Evolutionary conservation across 2,113 vertebrate species (phyloP).

Genomic region (Diadophis punctatus): DNA sequence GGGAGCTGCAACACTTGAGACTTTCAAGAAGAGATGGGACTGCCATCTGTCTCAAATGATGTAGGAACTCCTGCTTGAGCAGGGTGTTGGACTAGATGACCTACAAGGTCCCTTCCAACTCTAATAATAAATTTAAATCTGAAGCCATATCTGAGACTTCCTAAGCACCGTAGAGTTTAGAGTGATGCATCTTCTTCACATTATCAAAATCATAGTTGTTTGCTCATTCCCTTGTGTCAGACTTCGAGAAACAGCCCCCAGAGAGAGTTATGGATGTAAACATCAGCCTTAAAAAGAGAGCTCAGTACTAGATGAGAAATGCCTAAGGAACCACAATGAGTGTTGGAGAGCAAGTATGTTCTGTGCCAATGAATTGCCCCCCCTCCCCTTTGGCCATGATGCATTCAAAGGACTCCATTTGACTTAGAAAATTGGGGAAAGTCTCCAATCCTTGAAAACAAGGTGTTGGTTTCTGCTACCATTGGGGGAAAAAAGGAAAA

Average conservation of each 20-base stretch:
- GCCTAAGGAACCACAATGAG: neutral
- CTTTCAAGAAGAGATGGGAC: too few relatives aligned
- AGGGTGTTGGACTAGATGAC: too few relatives aligned
- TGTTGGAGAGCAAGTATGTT: neutral
- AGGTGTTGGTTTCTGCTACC: neutral
- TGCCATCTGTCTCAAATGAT: too few relatives aligned
- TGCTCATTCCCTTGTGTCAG: neutral
- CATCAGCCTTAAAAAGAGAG: neutral
- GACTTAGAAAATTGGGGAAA: neutral
- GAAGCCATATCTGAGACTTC: neutral
- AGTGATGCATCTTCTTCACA: neutral
- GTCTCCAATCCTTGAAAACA: neutral
- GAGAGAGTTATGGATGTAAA: neutral
- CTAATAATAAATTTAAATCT: too few relatives aligned
- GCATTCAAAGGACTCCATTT: neutral
- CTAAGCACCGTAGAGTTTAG: neutral
- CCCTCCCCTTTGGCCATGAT: neutral
- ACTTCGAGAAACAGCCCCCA: neutral
- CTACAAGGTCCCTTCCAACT: too few relatives aligned
- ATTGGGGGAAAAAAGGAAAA: too few relatives aligned
- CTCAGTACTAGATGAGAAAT: neutral
- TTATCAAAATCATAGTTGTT: neutral
- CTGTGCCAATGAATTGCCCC: neutral
- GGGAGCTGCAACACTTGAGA: too few relatives aligned
- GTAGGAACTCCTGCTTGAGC: too few relatives aligned